Percentiles rank a stretch among this genome's conserved stretches.
Evolutionary conservation across 1,140 invertebrate genomes (phyloP).

Genomic region (Drepana arcuata): DNA sequence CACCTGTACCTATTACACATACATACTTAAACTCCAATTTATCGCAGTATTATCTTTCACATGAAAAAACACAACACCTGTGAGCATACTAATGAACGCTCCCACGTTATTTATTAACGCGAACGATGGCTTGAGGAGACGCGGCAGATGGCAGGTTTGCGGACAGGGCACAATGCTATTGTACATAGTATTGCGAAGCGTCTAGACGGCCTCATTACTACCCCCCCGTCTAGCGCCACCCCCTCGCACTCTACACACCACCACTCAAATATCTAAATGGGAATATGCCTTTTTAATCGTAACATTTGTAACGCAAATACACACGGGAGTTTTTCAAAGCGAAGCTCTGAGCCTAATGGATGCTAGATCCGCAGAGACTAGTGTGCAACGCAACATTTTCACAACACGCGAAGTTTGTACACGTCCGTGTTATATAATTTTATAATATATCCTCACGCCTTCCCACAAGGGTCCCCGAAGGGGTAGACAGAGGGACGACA

Average conservation of each 20-base stretch:
- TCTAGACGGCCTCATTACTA: conserved; percentile 61
- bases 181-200: conserved; percentile 38
- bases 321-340: too few species aligned
- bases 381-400: too few species aligned
- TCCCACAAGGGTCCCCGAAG: too few species aligned
- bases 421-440: too few species aligned
- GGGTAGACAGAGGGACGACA: too few species aligned
- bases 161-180: conserved; percentile 22
- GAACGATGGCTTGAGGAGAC: conserved; percentile 17
- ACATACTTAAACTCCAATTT: too few species aligned
- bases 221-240: conserved; percentile 13
- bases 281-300: conserved; percentile 47
- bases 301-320: conserved; percentile 1
- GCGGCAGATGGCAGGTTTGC: conserved; percentile 5
- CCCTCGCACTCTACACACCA: conserved; percentile 6
- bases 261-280: conserved; percentile 28
- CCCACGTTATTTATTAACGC: conserved; percentile 29
- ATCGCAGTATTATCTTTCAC: too few species aligned
- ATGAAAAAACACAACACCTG: background rate
- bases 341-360: too few species aligned
- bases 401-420: too few species aligned
- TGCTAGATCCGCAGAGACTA: too few species aligned
- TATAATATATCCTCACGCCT: too few species aligned
- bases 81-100: conserved; percentile 4
- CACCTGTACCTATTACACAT: too few species aligned